These are phyloP conservation scores for Oriolus oriolus DNA, from an alignment of 2,113 vertebrate genomes.

Conservation along the genomic window DNA sequence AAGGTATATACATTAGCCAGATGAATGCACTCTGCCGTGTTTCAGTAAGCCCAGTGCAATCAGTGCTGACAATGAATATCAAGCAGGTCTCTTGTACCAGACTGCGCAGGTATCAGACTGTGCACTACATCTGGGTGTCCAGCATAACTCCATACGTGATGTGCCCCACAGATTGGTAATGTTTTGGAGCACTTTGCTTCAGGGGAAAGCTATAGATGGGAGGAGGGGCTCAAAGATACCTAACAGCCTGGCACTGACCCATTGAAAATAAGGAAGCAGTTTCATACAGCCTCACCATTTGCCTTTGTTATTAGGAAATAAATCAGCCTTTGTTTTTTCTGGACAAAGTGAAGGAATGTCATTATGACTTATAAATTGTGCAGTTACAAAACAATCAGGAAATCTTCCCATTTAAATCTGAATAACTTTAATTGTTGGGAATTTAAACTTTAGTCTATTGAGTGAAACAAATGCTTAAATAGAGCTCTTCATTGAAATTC, in stretches of 20 bases:
- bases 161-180: background rate
- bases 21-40: conserved; percentile 35
- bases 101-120: background rate
- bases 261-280: conserved; percentile 65
- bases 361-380: conserved; percentile 81
- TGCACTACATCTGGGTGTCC: background rate
- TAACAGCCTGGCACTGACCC: conserved; percentile 60
- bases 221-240: conserved; percentile 22
- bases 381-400: conserved; percentile 74
- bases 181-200: background rate
- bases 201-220: background rate
- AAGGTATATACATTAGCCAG: conserved; percentile 61
- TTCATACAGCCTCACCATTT: conserved; percentile 65
- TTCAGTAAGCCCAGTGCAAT: background rate
- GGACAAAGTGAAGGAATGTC: conserved; percentile 74
- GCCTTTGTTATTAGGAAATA: conserved; percentile 78
- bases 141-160: rapidly evolving
- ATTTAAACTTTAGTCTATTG: conserved; percentile 64
- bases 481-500: conserved; percentile 47
- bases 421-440: conserved; percentile 72
- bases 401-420: conserved; percentile 76
- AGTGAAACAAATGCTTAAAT: conserved; percentile 61
- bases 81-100: background rate
- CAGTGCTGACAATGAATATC: conserved; percentile 31
- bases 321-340: conserved; percentile 79